Percentiles rank a stretch among this genome's conserved stretches.
Evolutionary conservation across 2,888 invertebrate species (phyloP).

Genomic region (Drosophila infuscata): DNA sequence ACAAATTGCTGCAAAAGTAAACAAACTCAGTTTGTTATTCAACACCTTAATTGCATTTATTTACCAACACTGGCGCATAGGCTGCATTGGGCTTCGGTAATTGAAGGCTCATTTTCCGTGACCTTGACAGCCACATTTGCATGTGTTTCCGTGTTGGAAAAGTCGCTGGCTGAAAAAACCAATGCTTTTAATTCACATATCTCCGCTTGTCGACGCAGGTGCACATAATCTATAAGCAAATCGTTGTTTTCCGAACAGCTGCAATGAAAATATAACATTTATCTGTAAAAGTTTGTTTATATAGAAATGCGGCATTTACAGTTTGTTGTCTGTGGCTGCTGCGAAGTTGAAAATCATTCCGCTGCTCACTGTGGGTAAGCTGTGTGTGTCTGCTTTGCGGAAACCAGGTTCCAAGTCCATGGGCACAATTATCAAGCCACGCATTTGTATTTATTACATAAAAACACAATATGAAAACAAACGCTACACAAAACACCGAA

Average conservation of each 20-base stretch:
- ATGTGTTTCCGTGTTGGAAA: constrained; percentile 69
- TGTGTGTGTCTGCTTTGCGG: constrained; percentile 82
- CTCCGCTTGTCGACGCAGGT: constrained; percentile 72
- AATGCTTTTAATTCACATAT: constrained; percentile 76
- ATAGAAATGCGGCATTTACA: constrained; percentile 35
- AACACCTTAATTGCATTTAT: neutral
- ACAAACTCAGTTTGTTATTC: neutral
- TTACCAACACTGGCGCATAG: constrained; percentile 71
- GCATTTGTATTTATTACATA: constrained; percentile 44
- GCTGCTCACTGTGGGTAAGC: constrained; percentile 76
- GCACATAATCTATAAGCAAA: constrained; percentile 82
- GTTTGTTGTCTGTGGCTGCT: constrained; percentile 36
- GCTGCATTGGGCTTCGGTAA: constrained; percentile 76
- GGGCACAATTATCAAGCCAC: constrained; percentile 65
- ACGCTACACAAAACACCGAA: neutral
- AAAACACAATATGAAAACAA: constrained; percentile 7
- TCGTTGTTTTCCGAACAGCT: constrained; percentile 66
- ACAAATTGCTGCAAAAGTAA: constrained; percentile 67
- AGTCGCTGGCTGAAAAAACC: constrained; percentile 75
- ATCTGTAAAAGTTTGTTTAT: neutral
- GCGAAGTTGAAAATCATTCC: constrained; percentile 82
- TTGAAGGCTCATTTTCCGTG: constrained; percentile 62
- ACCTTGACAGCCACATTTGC: constrained; percentile 76
- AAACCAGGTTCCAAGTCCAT: constrained; percentile 83
- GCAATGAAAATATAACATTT: neutral